These are phyloP conservation scores for Melopsittacus undulatus DNA, from an alignment of 2,797 vertebrate genomes.

Conservation along the genomic window DNA sequence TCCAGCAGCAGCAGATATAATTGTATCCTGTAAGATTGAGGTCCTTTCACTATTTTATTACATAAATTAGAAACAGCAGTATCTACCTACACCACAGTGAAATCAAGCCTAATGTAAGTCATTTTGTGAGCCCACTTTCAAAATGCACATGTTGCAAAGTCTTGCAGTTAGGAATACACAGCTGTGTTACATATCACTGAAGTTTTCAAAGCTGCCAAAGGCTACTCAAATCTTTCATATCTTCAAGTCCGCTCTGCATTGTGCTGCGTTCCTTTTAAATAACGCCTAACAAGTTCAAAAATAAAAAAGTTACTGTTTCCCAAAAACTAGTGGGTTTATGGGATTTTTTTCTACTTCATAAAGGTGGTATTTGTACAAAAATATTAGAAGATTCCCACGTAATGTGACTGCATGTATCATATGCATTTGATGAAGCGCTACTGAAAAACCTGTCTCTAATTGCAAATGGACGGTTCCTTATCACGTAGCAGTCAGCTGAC, in stretches of 20 bases:
- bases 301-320: neutral
- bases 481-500: rapidly evolving
- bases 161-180: neutral
- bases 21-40: neutral
- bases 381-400: neutral
- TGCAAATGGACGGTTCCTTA: neutral
- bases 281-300: neutral
- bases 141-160: neutral
- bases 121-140: neutral
- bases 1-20: neutral
- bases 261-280: neutral
- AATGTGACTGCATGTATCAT: neutral
- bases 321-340: neutral
- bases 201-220: neutral
- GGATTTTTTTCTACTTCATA: neutral
- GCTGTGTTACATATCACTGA: neutral
- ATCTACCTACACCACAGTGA: neutral
- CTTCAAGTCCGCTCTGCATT: neutral
- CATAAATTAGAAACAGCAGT: neutral
- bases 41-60: neutral
- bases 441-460: neutral
- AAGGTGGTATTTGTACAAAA: neutral
- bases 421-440: rapidly evolving
- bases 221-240: neutral
- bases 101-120: neutral